Evolutionary conservation across 2,888 invertebrate genomes (phyloP).

Genomic region (Reticulitermes lucifugus): DNA sequence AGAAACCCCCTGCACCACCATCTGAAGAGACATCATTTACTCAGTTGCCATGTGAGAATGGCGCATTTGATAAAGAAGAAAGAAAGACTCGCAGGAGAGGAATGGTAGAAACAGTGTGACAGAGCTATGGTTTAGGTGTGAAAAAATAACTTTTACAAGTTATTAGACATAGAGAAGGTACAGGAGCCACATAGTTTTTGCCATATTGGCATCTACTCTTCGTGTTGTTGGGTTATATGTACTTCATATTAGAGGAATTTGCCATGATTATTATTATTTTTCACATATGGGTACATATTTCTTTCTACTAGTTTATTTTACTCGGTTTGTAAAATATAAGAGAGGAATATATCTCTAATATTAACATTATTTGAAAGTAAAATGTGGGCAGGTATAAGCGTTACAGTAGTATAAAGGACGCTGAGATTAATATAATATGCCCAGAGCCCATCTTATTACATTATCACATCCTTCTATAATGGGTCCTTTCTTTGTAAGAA

Average conservation of each 20-base stretch:
- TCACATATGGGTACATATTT: no score
- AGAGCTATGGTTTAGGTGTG: not conserved
- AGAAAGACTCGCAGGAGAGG: conserved; percentile 44
- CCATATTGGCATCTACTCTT: conserved; percentile 1
- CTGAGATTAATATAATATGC: not conserved
- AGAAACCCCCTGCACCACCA: conserved; percentile 27
- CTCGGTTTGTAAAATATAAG: no score
- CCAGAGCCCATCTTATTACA: not conserved
- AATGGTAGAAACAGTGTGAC: conserved; percentile 49
- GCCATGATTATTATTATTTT: no score
- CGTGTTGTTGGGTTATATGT: not conserved
- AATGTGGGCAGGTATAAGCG: not conserved
- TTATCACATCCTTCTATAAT: not conserved
- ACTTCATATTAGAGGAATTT: not conserved
- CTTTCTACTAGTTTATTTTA: no score
- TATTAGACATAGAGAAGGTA: not conserved
- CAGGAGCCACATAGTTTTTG: not conserved
- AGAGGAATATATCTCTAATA: not conserved
- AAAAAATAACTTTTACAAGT: conserved; percentile 7
- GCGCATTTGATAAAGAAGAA: conserved; percentile 5
- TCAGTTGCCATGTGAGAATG: conserved; percentile 36
- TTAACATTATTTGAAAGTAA: not conserved
- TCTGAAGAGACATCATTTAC: conserved; percentile 49
- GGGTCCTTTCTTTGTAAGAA: not conserved
- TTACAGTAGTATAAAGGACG: no score